Conservation (phyloP, 2,888 invertebrate genomes). For the Anodontia alba region DNA sequence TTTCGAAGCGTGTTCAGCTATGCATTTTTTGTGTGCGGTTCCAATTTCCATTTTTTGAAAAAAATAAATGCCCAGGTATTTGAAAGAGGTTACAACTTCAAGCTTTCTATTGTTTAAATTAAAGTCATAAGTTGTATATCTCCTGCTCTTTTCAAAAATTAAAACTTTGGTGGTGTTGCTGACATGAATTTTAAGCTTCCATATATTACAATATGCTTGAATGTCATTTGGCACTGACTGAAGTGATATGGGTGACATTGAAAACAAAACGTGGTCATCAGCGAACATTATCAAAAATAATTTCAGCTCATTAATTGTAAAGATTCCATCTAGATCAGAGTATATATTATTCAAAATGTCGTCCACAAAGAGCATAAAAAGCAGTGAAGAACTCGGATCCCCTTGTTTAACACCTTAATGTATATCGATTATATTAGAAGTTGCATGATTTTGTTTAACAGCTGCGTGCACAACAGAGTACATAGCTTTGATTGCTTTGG, state of each 20-base stretch:
- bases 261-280: conserved; percentile 29
- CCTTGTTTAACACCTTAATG: conserved; percentile 39
- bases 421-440: conserved; percentile 20
- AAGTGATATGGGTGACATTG: conserved; percentile 8
- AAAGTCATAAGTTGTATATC: neutral
- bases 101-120: neutral
- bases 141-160: neutral
- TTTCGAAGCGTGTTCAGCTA: too few species aligned
- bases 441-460: conserved; percentile 21
- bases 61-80: too few species aligned
- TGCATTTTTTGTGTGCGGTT: neutral
- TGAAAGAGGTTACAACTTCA: too few species aligned
- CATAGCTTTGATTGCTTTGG: conserved; percentile 31
- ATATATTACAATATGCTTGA: conserved; percentile 17
- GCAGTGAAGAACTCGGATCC: conserved; percentile 25
- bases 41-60: too few species aligned
- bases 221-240: conserved; percentile 21
- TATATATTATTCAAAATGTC: conserved; percentile 26
- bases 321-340: conserved; percentile 20
- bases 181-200: conserved; percentile 20
- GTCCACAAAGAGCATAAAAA: conserved; percentile 33
- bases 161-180: conserved; percentile 22
- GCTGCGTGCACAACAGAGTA: conserved; percentile 23
- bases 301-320: conserved; percentile 7
- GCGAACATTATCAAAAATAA: conserved; percentile 32